A percentile compares a stretch with the other conserved stretches of the same genome.
Conservation (phyloP, 1,140 invertebrate genomes). For the Pinna nobilis region DNA sequence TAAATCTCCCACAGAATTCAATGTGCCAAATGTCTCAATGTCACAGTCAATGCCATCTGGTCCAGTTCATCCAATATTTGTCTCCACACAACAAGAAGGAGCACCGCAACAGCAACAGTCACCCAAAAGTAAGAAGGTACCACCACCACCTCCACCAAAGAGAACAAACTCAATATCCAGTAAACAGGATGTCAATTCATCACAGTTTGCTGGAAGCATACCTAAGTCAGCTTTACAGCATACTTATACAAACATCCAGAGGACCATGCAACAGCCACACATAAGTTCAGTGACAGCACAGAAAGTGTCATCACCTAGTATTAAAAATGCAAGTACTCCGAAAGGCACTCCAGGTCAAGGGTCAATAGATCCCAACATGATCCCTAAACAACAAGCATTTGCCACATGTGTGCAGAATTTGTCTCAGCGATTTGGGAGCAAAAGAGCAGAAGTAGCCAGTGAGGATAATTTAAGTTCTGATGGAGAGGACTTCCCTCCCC, state of each 20-base stretch:
- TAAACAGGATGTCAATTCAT: conserved; percentile 26
- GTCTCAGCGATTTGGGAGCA: conserved; percentile 72
- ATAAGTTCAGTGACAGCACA: not conserved
- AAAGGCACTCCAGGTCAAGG: conserved; percentile 12
- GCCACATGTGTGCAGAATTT: conserved; percentile 75
- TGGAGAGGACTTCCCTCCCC: conserved; percentile 75
- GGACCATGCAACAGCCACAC: not conserved
- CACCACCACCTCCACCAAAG: conserved; percentile 90
- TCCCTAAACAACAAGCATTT: conserved; percentile 70
- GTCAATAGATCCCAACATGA: conserved; percentile 23
- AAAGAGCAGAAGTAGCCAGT: conserved; percentile 52
- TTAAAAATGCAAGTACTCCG: not conserved
- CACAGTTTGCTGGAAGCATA: conserved; percentile 42
- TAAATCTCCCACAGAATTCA: conserved; percentile 41
- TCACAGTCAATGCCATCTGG: conserved; percentile 36
- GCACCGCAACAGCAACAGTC: conserved; percentile 43
- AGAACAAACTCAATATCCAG: conserved; percentile 77
- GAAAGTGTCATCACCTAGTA: not conserved
- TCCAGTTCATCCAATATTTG: conserved; percentile 47
- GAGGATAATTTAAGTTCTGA: conserved; percentile 61
- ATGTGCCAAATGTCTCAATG: conserved; percentile 46
- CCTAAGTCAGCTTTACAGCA: conserved; percentile 33
- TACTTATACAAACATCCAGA: conserved; percentile 11
- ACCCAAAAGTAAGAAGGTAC: conserved; percentile 73
- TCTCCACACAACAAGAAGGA: conserved; percentile 48